phyloP scores from a whole-genome alignment of 2,888 invertebrate genomes.

The Trissoscelio sp. region DNA sequence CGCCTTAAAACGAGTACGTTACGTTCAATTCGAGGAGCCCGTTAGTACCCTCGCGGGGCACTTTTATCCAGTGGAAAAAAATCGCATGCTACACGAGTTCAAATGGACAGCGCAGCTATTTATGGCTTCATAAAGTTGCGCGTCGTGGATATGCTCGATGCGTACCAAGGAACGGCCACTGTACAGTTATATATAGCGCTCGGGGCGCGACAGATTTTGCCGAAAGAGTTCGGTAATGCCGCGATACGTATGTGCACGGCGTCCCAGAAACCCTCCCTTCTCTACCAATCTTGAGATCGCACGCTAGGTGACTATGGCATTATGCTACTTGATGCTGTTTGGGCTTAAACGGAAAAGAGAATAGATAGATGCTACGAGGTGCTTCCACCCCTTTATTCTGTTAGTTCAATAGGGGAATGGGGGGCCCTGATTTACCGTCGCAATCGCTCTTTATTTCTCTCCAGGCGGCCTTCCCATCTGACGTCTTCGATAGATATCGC shows the following conservation, averaged over 20 bases:
- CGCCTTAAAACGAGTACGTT: conserved; percentile 58
- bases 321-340: conserved; percentile 64
- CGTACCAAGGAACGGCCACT: conserved; percentile 49
- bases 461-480: conserved; percentile 82
- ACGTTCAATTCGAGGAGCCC: conserved; percentile 55
- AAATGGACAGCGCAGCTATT: conserved; percentile 68
- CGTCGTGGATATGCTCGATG: conserved; percentile 54
- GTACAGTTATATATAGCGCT: conserved; percentile 43
- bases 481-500: conserved; percentile 82
- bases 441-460: conserved; percentile 84
- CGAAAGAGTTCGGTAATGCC: conserved; percentile 79
- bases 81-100: conserved; percentile 65
- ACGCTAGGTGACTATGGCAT: conserved; percentile 69
- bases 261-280: conserved; percentile 52
- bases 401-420: conserved; percentile 18
- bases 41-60: conserved; percentile 66
- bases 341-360: conserved; percentile 65
- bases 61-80: conserved; percentile 59
- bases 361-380: conserved; percentile 66
- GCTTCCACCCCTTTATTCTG: conserved; percentile 70
- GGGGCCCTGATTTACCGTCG: conserved; percentile 82
- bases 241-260: conserved; percentile 82
- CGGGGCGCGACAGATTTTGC: conserved; percentile 51
- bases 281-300: conserved; percentile 33
- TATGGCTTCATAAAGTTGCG: conserved; percentile 70